Percentiles rank a stretch among this genome's conserved stretches.
Evolutionary conservation across 2,888 invertebrate species (phyloP).

Genomic region (Venustoraphidia nigricollis): DNA sequence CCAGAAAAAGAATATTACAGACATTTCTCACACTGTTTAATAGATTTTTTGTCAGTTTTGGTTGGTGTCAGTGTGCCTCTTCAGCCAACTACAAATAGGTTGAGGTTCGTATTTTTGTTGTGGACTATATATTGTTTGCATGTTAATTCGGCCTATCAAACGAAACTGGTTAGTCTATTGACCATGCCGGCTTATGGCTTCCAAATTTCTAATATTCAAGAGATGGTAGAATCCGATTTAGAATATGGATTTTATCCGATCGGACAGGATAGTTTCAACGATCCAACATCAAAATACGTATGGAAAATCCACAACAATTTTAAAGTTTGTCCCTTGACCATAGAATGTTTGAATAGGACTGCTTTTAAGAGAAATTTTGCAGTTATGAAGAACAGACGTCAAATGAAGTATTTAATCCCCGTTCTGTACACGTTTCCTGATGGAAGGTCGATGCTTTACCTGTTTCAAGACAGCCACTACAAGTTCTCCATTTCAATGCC

Average conservation of each 20-base stretch:
- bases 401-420: background rate
- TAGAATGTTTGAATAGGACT: constrained; percentile 2
- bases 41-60: constrained; percentile 18
- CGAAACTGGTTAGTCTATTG: constrained; percentile 37
- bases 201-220: constrained; percentile 34
- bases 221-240: constrained; percentile 30
- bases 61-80: constrained; percentile 28
- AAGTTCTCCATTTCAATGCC: background rate
- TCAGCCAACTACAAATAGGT: constrained; percentile 30
- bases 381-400: background rate
- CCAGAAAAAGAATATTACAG: background rate
- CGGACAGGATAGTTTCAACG: background rate
- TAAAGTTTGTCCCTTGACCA: background rate
- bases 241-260: constrained; percentile 25
- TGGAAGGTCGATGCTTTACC: background rate
- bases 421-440: background rate
- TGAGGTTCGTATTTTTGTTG: constrained; percentile 35
- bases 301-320: background rate
- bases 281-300: background rate
- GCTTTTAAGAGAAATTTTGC: constrained; percentile 1
- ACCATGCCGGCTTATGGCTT: constrained; percentile 33
- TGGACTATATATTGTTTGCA: constrained; percentile 35
- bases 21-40: background rate
- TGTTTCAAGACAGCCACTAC: background rate
- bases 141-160: constrained; percentile 36